A percentile compares a stretch with the other conserved stretches of the same genome.
These are phyloP conservation scores for Xestia sexstrigata DNA, from an alignment of 2,888 invertebrate species.

Conservation along the genomic window DNA sequence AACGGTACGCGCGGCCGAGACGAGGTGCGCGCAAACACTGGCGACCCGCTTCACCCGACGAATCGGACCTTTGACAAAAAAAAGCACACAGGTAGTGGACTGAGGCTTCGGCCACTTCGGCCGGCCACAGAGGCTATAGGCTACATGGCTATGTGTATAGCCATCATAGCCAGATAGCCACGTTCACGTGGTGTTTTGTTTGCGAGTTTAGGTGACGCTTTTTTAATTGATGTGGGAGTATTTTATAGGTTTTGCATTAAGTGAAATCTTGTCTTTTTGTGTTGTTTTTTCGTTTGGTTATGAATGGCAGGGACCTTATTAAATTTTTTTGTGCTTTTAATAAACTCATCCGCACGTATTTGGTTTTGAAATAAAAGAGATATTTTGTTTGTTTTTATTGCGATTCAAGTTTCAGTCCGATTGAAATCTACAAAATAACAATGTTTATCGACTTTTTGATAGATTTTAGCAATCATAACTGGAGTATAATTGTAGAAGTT, in stretches of 20 bases:
- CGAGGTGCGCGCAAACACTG: conserved; percentile 84
- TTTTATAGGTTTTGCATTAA: conserved; percentile 25
- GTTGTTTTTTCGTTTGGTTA: conserved; percentile 1
- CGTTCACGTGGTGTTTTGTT: conserved; percentile 64
- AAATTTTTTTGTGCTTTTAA: conserved; percentile 1
- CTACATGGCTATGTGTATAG: conserved; percentile 29
- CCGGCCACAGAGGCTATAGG: conserved; percentile 37
- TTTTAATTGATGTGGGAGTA: conserved; percentile 62
- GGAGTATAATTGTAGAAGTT: background rate
- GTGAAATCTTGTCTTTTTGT: conserved; percentile 19
- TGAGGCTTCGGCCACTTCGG: conserved; percentile 53
- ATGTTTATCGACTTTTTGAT: background rate
- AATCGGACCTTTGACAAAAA: conserved; percentile 84
- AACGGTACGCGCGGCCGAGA: conserved; percentile 78
- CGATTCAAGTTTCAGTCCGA: background rate
- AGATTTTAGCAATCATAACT: background rate
- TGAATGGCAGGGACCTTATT: conserved; percentile 7
- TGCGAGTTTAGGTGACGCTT: conserved; percentile 30
- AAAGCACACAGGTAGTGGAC: conserved; percentile 78
- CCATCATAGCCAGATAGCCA: conserved; percentile 35
- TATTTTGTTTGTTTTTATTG: background rate
- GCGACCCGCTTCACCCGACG: conserved; percentile 76
- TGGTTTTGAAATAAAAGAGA: background rate
- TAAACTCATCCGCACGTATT: background rate
- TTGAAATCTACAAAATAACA: background rate